Conservation (phyloP, 2,113 vertebrate species). For the Notothenia rossii region DNA sequence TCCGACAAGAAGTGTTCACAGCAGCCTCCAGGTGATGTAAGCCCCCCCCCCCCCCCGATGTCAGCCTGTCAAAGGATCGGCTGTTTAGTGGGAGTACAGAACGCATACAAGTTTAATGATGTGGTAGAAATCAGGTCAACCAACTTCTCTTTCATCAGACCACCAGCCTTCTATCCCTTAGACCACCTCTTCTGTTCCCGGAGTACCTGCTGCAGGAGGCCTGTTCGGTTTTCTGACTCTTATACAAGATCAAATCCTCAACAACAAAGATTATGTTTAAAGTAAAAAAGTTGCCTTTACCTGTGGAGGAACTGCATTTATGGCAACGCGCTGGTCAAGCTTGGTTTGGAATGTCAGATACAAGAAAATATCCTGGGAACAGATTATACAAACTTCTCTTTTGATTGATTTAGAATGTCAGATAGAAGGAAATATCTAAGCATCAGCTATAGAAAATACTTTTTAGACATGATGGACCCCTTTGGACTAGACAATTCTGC, state of each 20-base stretch:
- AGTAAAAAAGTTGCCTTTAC: no score
- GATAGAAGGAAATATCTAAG: no score
- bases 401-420: no score
- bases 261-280: no score
- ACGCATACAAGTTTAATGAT: conserved; percentile 59
- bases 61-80: conserved; percentile 40
- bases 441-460: no score
- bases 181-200: conserved; percentile 47
- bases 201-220: conserved; percentile 47
- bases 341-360: no score
- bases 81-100: conserved; percentile 51
- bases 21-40: conserved; percentile 51
- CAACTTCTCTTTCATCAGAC: conserved; percentile 65
- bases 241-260: conserved; percentile 8
- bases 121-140: conserved; percentile 52
- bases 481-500: no score
- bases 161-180: conserved; percentile 54
- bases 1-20: conserved; percentile 47
- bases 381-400: no score
- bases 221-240: conserved; percentile 1
- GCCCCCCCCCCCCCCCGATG: conserved; percentile 20
- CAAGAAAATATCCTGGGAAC: no score
- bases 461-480: no score
- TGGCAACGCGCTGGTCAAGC: neutral
- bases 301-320: neutral